Base-by-base conservation (phyloP, 1,140 invertebrate genomes). In the Drosophila jambulina region DNA sequence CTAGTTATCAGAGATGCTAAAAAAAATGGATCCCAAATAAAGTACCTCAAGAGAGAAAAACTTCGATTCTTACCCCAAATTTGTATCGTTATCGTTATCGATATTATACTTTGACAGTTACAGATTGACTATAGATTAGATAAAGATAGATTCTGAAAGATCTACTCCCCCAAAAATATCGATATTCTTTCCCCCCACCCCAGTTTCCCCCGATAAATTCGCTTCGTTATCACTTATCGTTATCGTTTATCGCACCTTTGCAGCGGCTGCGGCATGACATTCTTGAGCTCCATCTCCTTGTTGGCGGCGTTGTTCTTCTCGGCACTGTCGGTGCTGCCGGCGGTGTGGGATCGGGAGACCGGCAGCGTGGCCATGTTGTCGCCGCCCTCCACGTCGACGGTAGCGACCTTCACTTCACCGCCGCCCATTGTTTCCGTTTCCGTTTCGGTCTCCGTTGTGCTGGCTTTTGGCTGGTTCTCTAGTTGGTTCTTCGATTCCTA, bases 281-380 rank as follows among this genome's bases (percentile, higher is more conserved):
- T 96, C 94, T 96, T 97, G 42, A 97, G 94, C 92, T 97, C 96
- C 96, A 97, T 96, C 93, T 97, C 96, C 95, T 97, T 97, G 94
- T 97, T 97, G 75, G 96, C 95, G 42, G 95, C 95, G 91, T 96
- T 96, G 91, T 96, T 96, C 93, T 96, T 96, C 92, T 96, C 96
- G 42, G 95, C 95, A 76, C 95, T 96, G 82, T 95, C 95, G 91
- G 95, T 93, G 93, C 95, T 93, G 92, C 95, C 93, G 80, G 94
- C 93, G 84, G 93, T 87, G 88, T 95, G 94, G 82, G 95, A 95
- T 75, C 95, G 95, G 91, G 95, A 95, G 32, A 97, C 96, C 57
- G 96, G 96, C 92, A 97, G 94, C 10, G 96, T 97, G 79, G 96
- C 96, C 95, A 96, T 97, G 92, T 97, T 97, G 94, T 97, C 96